Conservation (phyloP, 2,113 vertebrate species). For the Ibidorhyncha struthersii region DNA sequence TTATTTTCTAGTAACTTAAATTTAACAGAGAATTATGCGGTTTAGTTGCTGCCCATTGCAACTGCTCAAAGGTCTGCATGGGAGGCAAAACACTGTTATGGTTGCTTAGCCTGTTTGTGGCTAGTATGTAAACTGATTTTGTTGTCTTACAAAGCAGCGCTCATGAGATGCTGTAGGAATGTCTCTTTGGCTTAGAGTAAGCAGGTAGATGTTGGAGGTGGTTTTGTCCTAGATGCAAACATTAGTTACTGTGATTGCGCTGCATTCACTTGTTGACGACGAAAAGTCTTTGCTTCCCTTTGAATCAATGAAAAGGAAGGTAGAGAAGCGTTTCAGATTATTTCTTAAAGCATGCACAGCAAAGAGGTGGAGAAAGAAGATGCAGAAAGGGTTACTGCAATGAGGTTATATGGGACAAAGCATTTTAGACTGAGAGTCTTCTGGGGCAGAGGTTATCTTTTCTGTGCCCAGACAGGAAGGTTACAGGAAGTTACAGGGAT, state of each 20-base stretch:
- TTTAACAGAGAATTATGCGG: slow-evolving; percentile 12
- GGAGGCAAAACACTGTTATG: not conserved
- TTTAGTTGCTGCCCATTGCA: not conserved
- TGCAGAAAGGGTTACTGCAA: not conserved
- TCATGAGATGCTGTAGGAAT: not conserved
- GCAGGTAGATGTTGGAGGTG: not conserved
- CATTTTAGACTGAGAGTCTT: not conserved
- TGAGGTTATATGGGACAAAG: not conserved
- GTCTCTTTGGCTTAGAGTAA: not conserved
- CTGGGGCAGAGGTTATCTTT: slow-evolving; percentile 56
- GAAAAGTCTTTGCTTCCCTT: not conserved
- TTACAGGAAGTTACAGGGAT: slow-evolving; percentile 57
- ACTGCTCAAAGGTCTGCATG: not conserved
- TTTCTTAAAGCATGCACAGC: not conserved
- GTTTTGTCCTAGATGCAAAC: not conserved
- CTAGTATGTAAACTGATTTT: not conserved
- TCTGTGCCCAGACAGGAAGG: slow-evolving; percentile 54
- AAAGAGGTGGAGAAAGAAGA: not conserved
- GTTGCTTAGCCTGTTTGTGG: not conserved
- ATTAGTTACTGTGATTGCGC: not conserved
- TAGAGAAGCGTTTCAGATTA: not conserved
- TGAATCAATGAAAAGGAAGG: not conserved
- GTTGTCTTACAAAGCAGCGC: not conserved
- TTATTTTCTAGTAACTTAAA: slow-evolving; percentile 58
- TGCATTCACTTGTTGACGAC: not conserved